These are phyloP conservation scores for Pachymerium ferrugineum DNA, from an alignment of 2,888 invertebrate genomes.

Conservation along the genomic window DNA sequence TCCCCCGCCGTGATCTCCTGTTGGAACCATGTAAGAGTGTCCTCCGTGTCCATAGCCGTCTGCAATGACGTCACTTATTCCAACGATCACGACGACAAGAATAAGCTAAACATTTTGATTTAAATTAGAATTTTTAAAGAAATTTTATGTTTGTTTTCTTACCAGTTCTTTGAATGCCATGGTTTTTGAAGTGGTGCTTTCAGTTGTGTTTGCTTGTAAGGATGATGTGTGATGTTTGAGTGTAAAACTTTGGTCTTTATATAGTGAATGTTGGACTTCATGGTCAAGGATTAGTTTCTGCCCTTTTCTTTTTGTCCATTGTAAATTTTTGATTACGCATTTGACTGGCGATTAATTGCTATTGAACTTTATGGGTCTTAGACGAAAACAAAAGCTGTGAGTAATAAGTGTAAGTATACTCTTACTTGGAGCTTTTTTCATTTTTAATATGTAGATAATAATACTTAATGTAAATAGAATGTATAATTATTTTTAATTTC, in stretches of 20 bases:
- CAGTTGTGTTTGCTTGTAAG: neutral
- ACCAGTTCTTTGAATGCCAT: conserved; percentile 5
- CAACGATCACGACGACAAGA: neutral
- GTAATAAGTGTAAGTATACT: too few relatives aligned
- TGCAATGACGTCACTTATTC: neutral
- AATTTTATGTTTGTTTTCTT: neutral
- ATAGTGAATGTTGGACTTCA: neutral
- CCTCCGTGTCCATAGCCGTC: neutral
- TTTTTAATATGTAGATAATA: too few relatives aligned
- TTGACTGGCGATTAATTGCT: too few relatives aligned
- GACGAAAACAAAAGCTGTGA: too few relatives aligned
- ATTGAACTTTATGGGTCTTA: too few relatives aligned
- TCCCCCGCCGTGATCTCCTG: neutral
- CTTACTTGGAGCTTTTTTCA: too few relatives aligned
- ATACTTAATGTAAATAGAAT: too few relatives aligned
- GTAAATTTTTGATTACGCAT: too few relatives aligned
- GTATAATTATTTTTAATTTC: too few relatives aligned
- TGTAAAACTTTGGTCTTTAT: neutral
- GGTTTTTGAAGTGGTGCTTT: neutral
- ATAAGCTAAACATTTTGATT: neutral
- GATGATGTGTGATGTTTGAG: neutral
- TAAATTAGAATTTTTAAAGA: neutral
- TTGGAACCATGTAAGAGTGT: neutral
- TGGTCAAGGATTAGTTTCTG: neutral
- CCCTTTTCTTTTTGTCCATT: neutral